phyloP scores from a whole-genome alignment of 2,888 invertebrate species.

The Stenichneumon culpator region DNA sequence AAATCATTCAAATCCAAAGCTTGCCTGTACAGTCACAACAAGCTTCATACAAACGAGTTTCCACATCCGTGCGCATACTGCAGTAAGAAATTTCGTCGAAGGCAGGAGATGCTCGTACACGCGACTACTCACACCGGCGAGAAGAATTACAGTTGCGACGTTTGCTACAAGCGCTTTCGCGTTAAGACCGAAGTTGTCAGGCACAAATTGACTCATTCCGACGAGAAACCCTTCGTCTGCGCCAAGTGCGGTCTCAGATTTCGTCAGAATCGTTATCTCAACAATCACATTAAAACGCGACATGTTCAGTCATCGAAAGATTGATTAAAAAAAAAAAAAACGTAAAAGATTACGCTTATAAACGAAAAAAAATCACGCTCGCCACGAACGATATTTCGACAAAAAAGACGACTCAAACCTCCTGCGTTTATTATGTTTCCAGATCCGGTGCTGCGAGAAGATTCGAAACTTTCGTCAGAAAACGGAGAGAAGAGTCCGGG shows the following conservation, averaged over 20 bases:
- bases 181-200: conserved; percentile 87
- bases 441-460: conserved; percentile 72
- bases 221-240: conserved; percentile 86
- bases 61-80: conserved; percentile 86
- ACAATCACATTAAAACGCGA: conserved; percentile 86
- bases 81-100: conserved; percentile 86
- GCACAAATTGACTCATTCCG: conserved; percentile 87
- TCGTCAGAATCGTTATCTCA: conserved; percentile 86
- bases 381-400: not conserved
- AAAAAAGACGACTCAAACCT: conserved; percentile 69
- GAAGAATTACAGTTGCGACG: conserved; percentile 86
- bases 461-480: conserved; percentile 24
- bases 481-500: conserved; percentile 39
- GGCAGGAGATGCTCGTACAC: conserved; percentile 82
- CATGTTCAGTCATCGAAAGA: conserved; percentile 77
- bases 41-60: conserved; percentile 85
- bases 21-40: conserved; percentile 85
- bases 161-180: conserved; percentile 86
- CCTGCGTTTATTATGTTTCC: conserved; percentile 77
- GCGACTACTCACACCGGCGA: conserved; percentile 87
- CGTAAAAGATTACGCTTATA: not conserved
- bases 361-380: conserved; percentile 5
- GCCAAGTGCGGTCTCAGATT: conserved; percentile 85
- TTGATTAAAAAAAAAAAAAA: not conserved
- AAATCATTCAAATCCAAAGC: conserved; percentile 85